A percentile compares a stretch with the other conserved stretches of the same genome.
Conservation (phyloP, 1,140 invertebrate genomes). For the Drosophila pallidifrons region DNA sequence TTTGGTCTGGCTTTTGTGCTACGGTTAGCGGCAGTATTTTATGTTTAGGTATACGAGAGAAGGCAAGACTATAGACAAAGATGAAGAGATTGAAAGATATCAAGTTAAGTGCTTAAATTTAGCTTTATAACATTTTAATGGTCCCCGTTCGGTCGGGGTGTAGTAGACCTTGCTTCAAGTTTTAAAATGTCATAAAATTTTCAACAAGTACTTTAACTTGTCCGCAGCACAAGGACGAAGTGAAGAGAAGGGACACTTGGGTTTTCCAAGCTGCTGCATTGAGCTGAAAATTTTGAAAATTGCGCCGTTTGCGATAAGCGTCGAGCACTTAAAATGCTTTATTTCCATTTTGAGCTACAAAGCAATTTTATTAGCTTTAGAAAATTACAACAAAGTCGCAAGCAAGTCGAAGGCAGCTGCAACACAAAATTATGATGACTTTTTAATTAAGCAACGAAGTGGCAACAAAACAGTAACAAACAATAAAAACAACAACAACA, state of each 20-base stretch:
- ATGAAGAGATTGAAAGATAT: conserved; percentile 73
- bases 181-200: conserved; percentile 82
- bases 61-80: conserved; percentile 49
- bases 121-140: conserved; percentile 83
- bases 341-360: conserved; percentile 79
- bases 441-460: conserved; percentile 73
- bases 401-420: conserved; percentile 63
- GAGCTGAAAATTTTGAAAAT: conserved; percentile 66
- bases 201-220: conserved; percentile 82
- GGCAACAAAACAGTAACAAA: conserved; percentile 37
- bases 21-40: conserved; percentile 17
- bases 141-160: conserved; percentile 24
- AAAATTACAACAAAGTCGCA: conserved; percentile 79
- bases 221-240: conserved; percentile 20
- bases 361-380: conserved; percentile 83
- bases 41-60: conserved; percentile 11
- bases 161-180: conserved; percentile 49
- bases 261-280: conserved; percentile 55
- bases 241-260: not conserved
- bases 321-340: conserved; percentile 80
- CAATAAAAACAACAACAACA: conserved; percentile 25
- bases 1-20: conserved; percentile 14
- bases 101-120: conserved; percentile 79
- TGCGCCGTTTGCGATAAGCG: conserved; percentile 76
- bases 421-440: conserved; percentile 80